Evolutionary conservation across 1,140 invertebrate species (phyloP).

Genomic region (Drosophila athabasca): DNA sequence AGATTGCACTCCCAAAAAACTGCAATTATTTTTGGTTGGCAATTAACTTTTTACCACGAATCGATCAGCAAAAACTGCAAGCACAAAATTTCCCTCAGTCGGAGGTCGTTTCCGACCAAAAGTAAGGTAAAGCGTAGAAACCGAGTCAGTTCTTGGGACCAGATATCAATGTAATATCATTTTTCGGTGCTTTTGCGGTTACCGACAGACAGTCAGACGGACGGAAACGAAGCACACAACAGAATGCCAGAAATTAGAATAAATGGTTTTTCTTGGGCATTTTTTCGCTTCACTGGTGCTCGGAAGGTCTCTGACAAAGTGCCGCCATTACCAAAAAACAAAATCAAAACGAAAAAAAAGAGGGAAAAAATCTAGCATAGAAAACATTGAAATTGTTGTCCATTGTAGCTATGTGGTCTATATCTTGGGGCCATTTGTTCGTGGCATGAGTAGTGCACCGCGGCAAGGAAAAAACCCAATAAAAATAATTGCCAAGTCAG

Average conservation of each 20-base stretch:
- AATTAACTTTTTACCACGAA: slow-evolving; percentile 37
- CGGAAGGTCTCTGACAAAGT: slow-evolving; percentile 69
- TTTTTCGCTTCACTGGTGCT: slow-evolving; percentile 23
- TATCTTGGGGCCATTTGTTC: slow-evolving; percentile 63
- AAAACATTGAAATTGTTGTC: slow-evolving; percentile 56
- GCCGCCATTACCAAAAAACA: slow-evolving; percentile 63
- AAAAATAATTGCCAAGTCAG: slow-evolving; percentile 65
- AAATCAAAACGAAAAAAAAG: no score
- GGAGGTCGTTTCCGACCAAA: no score
- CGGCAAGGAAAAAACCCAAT: slow-evolving; percentile 36
- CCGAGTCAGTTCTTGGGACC: slow-evolving; percentile 47
- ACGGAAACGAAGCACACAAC: slow-evolving; percentile 34
- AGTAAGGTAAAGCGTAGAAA: slow-evolving; percentile 13
- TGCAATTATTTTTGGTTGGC: slow-evolving; percentile 23
- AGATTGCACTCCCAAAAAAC: slow-evolving; percentile 21
- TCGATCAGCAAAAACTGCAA: slow-evolving; percentile 6
- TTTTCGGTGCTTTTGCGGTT: slow-evolving; percentile 55
- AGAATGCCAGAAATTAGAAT: slow-evolving; percentile 75
- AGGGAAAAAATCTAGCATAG: slow-evolving; percentile 26
- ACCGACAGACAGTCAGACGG: slow-evolving; percentile 35
- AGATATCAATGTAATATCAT: slow-evolving; percentile 38
- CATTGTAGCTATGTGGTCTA: slow-evolving; percentile 50
- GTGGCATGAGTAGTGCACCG: slow-evolving; percentile 46
- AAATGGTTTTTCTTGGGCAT: slow-evolving; percentile 58
- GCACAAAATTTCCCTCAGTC: slow-evolving; percentile 40